Evolutionary conservation across 2,888 invertebrate species (phyloP), one percentile per base, ranked within the genome.

Genomic region (Lasioglossum zephyrum): DNA sequence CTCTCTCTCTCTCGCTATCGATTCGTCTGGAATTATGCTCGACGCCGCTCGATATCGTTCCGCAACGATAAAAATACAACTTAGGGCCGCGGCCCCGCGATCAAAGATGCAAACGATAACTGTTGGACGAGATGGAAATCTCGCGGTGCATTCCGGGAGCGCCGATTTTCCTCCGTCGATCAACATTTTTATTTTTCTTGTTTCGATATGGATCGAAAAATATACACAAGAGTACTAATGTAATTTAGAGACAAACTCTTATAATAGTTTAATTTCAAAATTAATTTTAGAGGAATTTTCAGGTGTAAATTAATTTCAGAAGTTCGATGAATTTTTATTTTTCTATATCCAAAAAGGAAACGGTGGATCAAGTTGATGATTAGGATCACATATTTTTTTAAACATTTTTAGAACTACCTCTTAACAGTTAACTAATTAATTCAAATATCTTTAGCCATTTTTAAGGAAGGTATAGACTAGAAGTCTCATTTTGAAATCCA

Each of bases 1-100:
- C 8, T 53, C 22, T 49, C 49, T 53, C 53, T n/a, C 31, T 26
- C 26, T 26, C 6, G 6, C 31, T 82, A 82, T 82, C 73, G 82
- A 82, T 85, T 85, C 82, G 75, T 53, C 44, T 63, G 63, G 53
- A 75, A 75, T 79, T 78, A 63, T 79, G 85, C 39, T 18, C 22
- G 53, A 16, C 18, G 66, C 18, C 44, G 77, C 53, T 77, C 81
- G 84, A 73, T 69, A 81, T 41, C 63, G 81, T 84, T 74, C 73
- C 31, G 81, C 73, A 57, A 70, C 41, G 81, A 47, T 73, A 77
- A 60, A 77, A 84, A 81, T 84, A 84, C 69, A 57, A 66, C 26
- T 81, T 72, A 31, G 63, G 57, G 39, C 39, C 39, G 39, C 69
- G 39, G 69, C 69, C 69, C 53, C 53, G 66, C 31, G 26, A 26